A percentile compares a stretch with the other conserved stretches of the same genome.
Evolutionary conservation across 2,113 vertebrate species (phyloP).

Genomic region (Dipodomys merriami): DNA sequence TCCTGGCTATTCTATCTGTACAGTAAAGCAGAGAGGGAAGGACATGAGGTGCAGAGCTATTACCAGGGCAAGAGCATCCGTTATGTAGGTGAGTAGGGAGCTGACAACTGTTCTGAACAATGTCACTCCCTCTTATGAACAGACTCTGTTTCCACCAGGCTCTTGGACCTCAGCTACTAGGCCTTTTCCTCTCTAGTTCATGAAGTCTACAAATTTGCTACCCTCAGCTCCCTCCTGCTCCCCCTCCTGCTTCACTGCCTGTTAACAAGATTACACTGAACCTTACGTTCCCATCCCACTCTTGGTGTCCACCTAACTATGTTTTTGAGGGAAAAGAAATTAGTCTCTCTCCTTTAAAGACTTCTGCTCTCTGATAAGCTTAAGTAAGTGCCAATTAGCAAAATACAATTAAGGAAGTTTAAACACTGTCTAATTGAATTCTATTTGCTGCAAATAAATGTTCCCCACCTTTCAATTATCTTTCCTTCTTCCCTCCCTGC

Average conservation of each 20-base stretch:
- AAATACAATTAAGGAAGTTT: conserved; percentile 7
- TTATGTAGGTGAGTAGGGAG: neutral
- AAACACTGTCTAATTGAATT: neutral
- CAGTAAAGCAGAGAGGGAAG: no score
- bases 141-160: neutral
- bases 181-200: neutral
- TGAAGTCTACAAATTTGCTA: neutral
- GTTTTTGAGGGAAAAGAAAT: neutral
- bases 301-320: neutral
- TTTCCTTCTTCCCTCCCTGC: no score
- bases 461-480: neutral
- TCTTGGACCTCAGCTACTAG: neutral
- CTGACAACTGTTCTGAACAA: accelerated
- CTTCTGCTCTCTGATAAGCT: neutral
- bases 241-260: neutral
- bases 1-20: neutral
- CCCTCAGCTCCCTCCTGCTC: neutral
- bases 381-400: conserved; percentile 17
- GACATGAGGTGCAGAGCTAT: neutral
- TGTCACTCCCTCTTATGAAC: neutral
- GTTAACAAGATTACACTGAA: neutral
- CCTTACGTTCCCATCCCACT: neutral
- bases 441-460: conserved; percentile 29
- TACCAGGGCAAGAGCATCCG: neutral
- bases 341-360: conserved; percentile 13